A percentile compares a stretch with the other conserved stretches of the same genome.
Conservation (phyloP, 2,888 invertebrate genomes). For the Netelia inedita region DNA sequence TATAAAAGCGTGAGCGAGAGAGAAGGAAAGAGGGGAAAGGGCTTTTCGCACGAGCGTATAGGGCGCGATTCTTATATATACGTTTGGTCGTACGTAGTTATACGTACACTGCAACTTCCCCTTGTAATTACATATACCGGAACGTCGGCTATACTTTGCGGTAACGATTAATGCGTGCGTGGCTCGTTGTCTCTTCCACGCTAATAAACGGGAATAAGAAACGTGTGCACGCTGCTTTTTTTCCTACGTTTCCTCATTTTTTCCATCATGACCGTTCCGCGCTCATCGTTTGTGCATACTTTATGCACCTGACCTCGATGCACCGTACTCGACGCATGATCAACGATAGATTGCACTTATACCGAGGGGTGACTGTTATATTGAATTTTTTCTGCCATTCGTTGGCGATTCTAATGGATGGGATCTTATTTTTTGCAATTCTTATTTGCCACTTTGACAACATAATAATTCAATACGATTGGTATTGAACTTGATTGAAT, state of each 20-base stretch:
- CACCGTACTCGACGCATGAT: background rate
- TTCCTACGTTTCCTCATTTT: slow-evolving; percentile 31
- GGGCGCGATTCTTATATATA: slow-evolving; percentile 41
- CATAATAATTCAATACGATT: background rate
- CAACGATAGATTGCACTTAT: slow-evolving; percentile 29
- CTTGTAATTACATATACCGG: slow-evolving; percentile 54
- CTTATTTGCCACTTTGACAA: background rate
- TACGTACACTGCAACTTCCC: slow-evolving; percentile 18
- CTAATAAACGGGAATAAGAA: slow-evolving; percentile 13
- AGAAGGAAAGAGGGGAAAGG: slow-evolving; percentile 18
- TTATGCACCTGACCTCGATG: slow-evolving; percentile 37
- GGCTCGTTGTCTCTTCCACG: slow-evolving; percentile 52
- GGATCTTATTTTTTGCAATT: background rate
- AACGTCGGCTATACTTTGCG: slow-evolving; percentile 55
- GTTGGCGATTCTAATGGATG: slow-evolving; percentile 1
- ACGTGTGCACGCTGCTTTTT: slow-evolving; percentile 4
- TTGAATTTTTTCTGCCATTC: slow-evolving; percentile 4
- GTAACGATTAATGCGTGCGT: slow-evolving; percentile 48
- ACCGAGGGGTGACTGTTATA: slow-evolving; percentile 21
- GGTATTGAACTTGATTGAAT: background rate
- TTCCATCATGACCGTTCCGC: slow-evolving; percentile 2
- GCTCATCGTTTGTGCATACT: slow-evolving; percentile 42
- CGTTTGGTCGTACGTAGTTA: background rate
- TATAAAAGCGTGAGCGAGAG: slow-evolving; percentile 33
- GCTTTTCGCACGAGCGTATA: slow-evolving; percentile 43